A percentile compares a stretch with the other conserved stretches of the same genome.
phyloP scores from a whole-genome alignment of 2,797 vertebrate species.

The Gila robusta region DNA sequence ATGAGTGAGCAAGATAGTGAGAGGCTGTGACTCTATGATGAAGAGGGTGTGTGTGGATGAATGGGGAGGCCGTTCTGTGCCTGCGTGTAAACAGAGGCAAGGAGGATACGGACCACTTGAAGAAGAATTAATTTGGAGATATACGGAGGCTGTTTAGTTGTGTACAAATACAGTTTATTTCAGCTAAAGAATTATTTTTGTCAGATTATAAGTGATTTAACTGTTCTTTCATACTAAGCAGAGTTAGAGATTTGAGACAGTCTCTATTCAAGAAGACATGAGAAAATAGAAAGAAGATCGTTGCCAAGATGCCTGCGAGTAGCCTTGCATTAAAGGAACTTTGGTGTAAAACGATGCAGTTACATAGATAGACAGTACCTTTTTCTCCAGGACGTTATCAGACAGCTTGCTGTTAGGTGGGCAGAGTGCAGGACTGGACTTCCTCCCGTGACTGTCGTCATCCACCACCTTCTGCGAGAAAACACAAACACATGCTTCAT shows the following conservation, averaged over 20 bases:
- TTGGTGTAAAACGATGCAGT: neutral
- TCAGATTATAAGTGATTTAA: neutral
- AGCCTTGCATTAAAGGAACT: neutral
- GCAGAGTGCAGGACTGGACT: conserved; percentile 49
- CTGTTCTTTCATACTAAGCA: neutral
- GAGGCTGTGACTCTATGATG: neutral
- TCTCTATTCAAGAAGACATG: neutral
- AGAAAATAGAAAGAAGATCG: neutral
- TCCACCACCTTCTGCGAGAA: conserved; percentile 49
- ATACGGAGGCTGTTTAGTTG: neutral
- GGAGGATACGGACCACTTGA: neutral
- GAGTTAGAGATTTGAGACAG: neutral
- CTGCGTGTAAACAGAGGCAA: neutral
- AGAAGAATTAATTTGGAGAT: neutral
- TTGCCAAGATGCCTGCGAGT: neutral
- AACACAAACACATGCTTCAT: conserved; percentile 52
- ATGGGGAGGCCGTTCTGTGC: neutral
- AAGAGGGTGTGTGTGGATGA: conserved; percentile 5
- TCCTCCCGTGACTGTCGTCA: conserved; percentile 44
- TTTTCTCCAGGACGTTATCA: conserved; percentile 48
- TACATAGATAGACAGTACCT: conserved; percentile 6
- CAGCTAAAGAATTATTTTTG: neutral
- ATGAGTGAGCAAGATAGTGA: conserved; percentile 13
- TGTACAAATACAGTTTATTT: neutral
- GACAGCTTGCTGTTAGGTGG: conserved; percentile 44